Evolutionary conservation across 2,797 vertebrate genomes (phyloP).

Genomic region (Gallinago nigripennis): DNA sequence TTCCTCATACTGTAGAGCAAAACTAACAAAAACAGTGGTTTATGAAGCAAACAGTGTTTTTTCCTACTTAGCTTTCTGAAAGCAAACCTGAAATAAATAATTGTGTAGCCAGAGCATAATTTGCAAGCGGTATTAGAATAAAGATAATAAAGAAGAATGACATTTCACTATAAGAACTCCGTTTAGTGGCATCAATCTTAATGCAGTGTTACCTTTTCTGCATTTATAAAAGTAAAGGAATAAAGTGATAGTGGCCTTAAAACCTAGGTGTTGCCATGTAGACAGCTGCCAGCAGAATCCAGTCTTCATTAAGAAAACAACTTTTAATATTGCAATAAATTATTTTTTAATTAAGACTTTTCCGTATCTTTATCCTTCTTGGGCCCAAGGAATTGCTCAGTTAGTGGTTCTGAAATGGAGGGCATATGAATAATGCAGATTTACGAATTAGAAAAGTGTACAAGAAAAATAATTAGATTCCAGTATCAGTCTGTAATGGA

Average conservation of each 20-base stretch:
- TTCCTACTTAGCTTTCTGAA: slow-evolving; percentile 3
- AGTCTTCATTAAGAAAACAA: neutral
- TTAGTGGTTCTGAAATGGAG: neutral
- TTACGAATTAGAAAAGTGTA: neutral
- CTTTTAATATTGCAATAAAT: neutral
- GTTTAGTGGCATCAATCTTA: slow-evolving; percentile 2
- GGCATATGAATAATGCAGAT: neutral
- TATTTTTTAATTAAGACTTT: neutral
- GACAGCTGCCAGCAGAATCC: neutral
- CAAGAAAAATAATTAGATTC: neutral
- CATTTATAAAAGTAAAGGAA: neutral
- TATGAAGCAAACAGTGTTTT: neutral
- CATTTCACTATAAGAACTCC: neutral
- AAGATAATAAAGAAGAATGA: slow-evolving; percentile 32
- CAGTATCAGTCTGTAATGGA: neutral
- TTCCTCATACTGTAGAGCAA: neutral
- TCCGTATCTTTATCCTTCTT: neutral
- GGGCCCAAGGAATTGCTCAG: neutral
- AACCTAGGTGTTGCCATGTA: neutral
- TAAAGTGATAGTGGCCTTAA: neutral
- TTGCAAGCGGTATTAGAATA: slow-evolving; percentile 14
- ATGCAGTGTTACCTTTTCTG: neutral
- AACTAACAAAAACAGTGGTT: neutral
- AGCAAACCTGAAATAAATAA: slow-evolving; percentile 22
- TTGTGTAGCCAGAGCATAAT: neutral